Percentiles rank a stretch among this genome's conserved stretches.
Conservation (phyloP, 2,888 invertebrate genomes). For the Temnothorax rugatulus region DNA sequence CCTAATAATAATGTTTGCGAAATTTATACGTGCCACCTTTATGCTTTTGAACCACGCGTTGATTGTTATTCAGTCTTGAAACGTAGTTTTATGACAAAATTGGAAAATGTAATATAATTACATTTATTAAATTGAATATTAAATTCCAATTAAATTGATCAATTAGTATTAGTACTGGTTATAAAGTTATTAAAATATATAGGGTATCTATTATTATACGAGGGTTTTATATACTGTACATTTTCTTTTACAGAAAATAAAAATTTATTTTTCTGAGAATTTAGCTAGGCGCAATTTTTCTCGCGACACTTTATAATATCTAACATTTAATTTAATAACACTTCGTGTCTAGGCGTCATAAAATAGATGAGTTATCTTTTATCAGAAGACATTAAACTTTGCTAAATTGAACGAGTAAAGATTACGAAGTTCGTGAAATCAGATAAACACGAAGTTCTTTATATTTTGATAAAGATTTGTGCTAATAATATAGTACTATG, state of each 20-base stretch:
- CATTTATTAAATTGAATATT: not conserved
- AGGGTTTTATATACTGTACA: no score
- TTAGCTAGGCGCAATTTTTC: not conserved
- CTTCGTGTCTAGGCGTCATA: not conserved
- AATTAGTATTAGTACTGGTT: not conserved
- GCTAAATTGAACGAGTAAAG: not conserved
- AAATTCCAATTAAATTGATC: not conserved
- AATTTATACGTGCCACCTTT: not conserved
- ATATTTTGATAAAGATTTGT: not conserved
- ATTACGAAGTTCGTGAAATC: not conserved
- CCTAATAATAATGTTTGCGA: not conserved
- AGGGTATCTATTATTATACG: not conserved
- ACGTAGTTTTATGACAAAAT: not conserved
- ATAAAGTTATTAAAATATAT: not conserved
- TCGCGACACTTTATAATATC: not conserved
- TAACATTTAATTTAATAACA: not conserved
- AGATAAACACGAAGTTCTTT: not conserved
- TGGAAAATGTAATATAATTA: not conserved
- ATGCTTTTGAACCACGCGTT: not conserved
- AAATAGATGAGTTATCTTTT: not conserved
- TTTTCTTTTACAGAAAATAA: not conserved
- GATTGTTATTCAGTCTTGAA: not conserved
- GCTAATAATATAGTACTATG: not conserved
- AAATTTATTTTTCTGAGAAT: not conserved
- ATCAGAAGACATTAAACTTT: constrained; percentile 6